phyloP scores from a whole-genome alignment of 1,140 invertebrate genomes.

The Zaprionus ornatus region DNA sequence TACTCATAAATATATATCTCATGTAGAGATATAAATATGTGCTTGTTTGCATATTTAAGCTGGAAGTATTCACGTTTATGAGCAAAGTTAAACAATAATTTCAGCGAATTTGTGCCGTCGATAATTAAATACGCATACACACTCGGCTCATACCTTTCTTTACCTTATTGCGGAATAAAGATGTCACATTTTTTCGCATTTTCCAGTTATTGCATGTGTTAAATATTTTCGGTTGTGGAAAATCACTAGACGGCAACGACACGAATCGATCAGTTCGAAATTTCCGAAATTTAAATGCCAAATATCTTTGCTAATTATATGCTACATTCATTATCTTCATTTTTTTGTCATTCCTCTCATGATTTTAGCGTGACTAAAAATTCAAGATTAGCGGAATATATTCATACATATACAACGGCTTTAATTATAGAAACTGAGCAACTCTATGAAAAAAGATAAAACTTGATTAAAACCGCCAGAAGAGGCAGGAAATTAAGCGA shows the following conservation, averaged over 20 bases:
- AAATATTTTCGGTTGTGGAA: conserved; percentile 29
- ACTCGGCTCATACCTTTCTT: conserved; percentile 17
- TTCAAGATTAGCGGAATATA: conserved; percentile 23
- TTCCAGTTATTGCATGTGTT: conserved; percentile 12
- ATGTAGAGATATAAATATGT: conserved; percentile 17
- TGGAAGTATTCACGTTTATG: conserved; percentile 19
- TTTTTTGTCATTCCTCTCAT: conserved; percentile 13
- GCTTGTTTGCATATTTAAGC: conserved; percentile 27
- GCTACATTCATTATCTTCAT: conserved; percentile 34
- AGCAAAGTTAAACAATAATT: conserved; percentile 40
- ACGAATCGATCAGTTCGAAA: neutral
- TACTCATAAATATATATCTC: conserved; percentile 30
- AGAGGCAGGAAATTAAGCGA: conserved; percentile 15
- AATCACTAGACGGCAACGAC: conserved; percentile 22
- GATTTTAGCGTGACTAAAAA: conserved; percentile 31
- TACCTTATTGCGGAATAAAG: neutral
- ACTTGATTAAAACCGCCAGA: conserved; percentile 11
- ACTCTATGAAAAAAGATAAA: conserved; percentile 18
- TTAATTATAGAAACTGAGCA: conserved; percentile 28
- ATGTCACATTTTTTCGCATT: conserved; percentile 15
- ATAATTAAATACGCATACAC: conserved; percentile 60
- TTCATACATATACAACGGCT: conserved; percentile 4
- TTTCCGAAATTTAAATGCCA: conserved; percentile 3
- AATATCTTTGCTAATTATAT: conserved; percentile 41
- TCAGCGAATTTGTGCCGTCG: conserved; percentile 45